Base-by-base conservation (phyloP, 2,888 invertebrate genomes). In the Tridacna gigas region DNA sequence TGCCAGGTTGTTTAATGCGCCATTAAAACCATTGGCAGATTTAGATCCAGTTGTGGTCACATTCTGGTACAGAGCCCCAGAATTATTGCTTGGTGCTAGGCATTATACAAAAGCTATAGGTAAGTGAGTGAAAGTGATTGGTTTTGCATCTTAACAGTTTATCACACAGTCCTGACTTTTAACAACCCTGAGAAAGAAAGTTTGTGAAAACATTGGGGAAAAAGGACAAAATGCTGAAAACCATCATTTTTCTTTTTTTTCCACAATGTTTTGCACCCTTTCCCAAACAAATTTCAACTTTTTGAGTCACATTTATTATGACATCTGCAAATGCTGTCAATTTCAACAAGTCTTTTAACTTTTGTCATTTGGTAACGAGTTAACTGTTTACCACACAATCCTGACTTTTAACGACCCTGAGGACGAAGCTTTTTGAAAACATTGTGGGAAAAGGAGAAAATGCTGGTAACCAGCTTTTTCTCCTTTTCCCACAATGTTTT, bases 51-150 rank as follows among this genome's bases (percentile, higher is more conserved):
- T 99, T 2, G 99, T 99, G 66, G 99, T 99, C 3, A 99, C 99
- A 89, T 99, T 99, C 95, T 99, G 99, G 99, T 99, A 99, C 95
- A 96, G 99, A 93, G 99, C 99, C 1, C 99, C 99, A 0, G 99
- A 99, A 95, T 95, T 99, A 80, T 95, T 99, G 74, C 96, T 99
- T 37, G 99, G 95, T 26, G 99, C 99, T 48, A 96, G 99, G 82
- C 99, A 99, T 96, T 99, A 99, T 93, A 99, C 99, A 7, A 99
- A 99, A 96, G 99, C 99, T 84, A 99, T 99, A 92, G 98, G 98
- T 97, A 96, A 80, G 86, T 20, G 7, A 9, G 25, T 65, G 37
- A 37, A 26, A 65, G 2, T 65, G 15, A 65, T 26, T 26, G 15
- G 7, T 65, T 26, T 18, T 15, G 20, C 56, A 20, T 56, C 20